Evolutionary conservation across 1,140 invertebrate genomes (phyloP).

Genomic region (Drosophila neocordata): DNA sequence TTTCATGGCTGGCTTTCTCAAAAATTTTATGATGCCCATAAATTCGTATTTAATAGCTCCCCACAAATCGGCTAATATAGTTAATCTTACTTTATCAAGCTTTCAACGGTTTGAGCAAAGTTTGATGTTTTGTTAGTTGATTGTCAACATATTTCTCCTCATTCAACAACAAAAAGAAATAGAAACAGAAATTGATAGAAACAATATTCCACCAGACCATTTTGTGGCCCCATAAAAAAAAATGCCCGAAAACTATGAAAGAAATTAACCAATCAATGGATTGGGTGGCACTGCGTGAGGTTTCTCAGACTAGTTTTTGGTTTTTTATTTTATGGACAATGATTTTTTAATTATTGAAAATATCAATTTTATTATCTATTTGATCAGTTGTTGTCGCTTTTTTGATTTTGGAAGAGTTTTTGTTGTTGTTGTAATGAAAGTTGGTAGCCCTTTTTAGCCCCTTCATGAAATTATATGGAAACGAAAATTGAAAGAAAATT

Average conservation of each 20-base stretch:
- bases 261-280: conserved; percentile 73
- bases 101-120: conserved; percentile 63
- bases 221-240: conserved; percentile 61
- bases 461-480: neutral
- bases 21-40: conserved; percentile 58
- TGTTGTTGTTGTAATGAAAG: conserved; percentile 15
- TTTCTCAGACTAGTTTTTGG: conserved; percentile 38
- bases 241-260: conserved; percentile 53
- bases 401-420: neutral
- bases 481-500: conserved; percentile 44
- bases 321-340: conserved; percentile 38
- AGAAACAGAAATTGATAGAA: conserved; percentile 11
- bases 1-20: conserved; percentile 35
- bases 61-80: conserved; percentile 18
- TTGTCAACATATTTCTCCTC: conserved; percentile 54
- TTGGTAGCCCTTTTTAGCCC: conserved; percentile 39
- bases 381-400: conserved; percentile 18
- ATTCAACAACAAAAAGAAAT: conserved; percentile 10
- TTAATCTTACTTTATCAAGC: conserved; percentile 73
- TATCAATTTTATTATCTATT: conserved; percentile 40
- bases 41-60: conserved; percentile 64
- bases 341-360: conserved; percentile 54
- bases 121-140: conserved; percentile 53
- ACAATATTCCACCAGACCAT: conserved; percentile 37
- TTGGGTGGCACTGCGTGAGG: conserved; percentile 69